Conservation (phyloP, 2,113 vertebrate species). For the Barnardius zonarius region DNA sequence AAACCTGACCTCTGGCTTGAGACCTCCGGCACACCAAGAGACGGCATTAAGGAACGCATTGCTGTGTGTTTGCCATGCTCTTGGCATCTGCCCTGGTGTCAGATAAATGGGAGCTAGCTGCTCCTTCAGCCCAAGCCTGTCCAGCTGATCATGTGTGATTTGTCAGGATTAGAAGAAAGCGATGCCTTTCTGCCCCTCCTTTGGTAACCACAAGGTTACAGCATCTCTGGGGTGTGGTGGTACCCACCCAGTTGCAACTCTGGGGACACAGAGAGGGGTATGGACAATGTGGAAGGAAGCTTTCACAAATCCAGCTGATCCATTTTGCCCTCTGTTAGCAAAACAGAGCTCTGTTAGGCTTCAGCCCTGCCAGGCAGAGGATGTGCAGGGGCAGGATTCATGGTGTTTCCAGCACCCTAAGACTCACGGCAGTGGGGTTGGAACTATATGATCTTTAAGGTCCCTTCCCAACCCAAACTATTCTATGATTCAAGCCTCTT, state of each 20-base stretch:
- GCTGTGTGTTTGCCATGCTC: not conserved
- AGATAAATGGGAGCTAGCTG: not conserved
- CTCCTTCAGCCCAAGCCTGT: not conserved
- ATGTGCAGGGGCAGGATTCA: not conserved
- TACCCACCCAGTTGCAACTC: not conserved
- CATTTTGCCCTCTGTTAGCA: accelerated
- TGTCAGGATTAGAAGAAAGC: not conserved
- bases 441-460: not conserved
- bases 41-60: not conserved
- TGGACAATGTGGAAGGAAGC: not conserved
- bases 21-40: not conserved
- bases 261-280: not conserved
- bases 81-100: not conserved
- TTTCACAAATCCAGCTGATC: not conserved
- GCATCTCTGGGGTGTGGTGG: not conserved
- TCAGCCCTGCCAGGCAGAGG: not conserved
- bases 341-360: not conserved
- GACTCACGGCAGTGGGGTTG: not conserved
- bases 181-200: not conserved
- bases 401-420: not conserved
- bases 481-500: not conserved
- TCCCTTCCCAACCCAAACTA: not conserved
- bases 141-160: accelerated
- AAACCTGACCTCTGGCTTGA: not conserved
- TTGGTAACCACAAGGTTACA: not conserved